These are phyloP conservation scores for Menidia beryllina DNA, from an alignment of 2,113 vertebrate species.

Conservation along the genomic window DNA sequence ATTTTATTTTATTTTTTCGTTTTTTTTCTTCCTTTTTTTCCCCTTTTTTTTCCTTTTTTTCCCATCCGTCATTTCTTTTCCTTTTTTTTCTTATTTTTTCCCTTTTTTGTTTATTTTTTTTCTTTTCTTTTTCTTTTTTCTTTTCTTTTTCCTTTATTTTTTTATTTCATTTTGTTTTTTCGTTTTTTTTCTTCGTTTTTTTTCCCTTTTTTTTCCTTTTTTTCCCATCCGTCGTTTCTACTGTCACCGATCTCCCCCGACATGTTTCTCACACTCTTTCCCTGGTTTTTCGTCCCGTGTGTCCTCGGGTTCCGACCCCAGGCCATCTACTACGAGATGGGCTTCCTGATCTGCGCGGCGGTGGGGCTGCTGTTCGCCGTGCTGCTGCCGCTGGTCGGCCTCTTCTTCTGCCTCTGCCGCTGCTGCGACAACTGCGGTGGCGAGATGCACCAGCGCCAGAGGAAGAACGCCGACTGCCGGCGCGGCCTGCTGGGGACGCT, in stretches of 20 bases:
- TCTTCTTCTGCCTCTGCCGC: conserved; percentile 94
- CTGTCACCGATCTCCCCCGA: neutral
- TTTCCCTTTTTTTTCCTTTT: too few relatives aligned
- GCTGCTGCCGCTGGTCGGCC: conserved; percentile 89
- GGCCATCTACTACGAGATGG: conserved; percentile 91
- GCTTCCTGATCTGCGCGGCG: conserved; percentile 86
- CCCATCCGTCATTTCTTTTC: too few relatives aligned
- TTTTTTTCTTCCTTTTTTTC: too few relatives aligned
- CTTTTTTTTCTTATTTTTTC: too few relatives aligned
- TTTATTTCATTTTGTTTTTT: too few relatives aligned
- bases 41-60: too few relatives aligned
- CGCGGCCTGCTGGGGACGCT: conserved; percentile 81
- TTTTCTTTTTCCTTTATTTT: too few relatives aligned
- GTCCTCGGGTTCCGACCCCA: conserved; percentile 64
- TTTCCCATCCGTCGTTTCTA: neutral
- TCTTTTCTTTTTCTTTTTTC: too few relatives aligned
- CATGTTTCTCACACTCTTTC: conserved; percentile 1
- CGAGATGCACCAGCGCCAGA: conserved; percentile 97
- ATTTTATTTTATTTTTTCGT: too few relatives aligned
- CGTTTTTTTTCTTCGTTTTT: too few relatives aligned
- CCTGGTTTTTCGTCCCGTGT: conserved; percentile 20
- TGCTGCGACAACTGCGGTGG: conserved; percentile 98
- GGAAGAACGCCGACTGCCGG: conserved; percentile 90
- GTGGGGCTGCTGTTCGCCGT: conserved; percentile 89
- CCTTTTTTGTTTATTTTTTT: too few relatives aligned